Evolutionary conservation across 2,888 invertebrate species (phyloP).

Genomic region (Cerceris ruficornis): DNA sequence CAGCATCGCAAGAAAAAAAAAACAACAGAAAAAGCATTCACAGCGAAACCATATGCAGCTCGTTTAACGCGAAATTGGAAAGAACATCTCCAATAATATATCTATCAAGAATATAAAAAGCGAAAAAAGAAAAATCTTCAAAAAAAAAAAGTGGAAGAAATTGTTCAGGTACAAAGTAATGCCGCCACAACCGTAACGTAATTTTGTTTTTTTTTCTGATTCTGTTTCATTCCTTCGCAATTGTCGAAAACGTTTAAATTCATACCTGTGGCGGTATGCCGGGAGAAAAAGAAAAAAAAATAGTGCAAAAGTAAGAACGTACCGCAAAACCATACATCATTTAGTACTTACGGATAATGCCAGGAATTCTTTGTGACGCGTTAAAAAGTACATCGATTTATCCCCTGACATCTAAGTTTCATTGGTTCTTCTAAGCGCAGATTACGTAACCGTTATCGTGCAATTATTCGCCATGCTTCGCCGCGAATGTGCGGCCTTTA

Average conservation of each 20-base stretch:
- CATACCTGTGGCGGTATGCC: conserved; percentile 31
- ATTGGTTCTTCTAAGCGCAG: conserved; percentile 49
- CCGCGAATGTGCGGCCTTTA: too few relatives aligned
- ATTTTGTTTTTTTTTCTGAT: conserved; percentile 19
- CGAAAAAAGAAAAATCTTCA: conserved; percentile 18
- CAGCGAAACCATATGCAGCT: conserved; percentile 49
- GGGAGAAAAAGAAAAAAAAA: conserved; percentile 5
- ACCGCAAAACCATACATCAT: conserved; percentile 7
- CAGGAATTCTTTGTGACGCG: conserved; percentile 32
- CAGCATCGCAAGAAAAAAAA: conserved; percentile 8
- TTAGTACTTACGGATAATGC: conserved; percentile 19
- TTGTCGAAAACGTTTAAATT: conserved; percentile 5
- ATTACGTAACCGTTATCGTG: conserved; percentile 20
- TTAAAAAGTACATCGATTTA: conserved; percentile 52
- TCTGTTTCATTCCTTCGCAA: conserved; percentile 15
- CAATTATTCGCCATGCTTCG: conserved; percentile 25
- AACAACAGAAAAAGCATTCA: too few relatives aligned
- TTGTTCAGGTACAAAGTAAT: conserved; percentile 33
- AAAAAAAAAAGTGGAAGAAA: conserved; percentile 25
- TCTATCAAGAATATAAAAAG: conserved; percentile 27
- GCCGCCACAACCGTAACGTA: conserved; percentile 25
- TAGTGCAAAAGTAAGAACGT: conserved; percentile 6
- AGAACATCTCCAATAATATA: conserved; percentile 51
- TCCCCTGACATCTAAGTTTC: conserved; percentile 42
- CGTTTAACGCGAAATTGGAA: conserved; percentile 48